These are phyloP conservation scores for Rynchops niger DNA, from an alignment of 2,113 vertebrate species.

Conservation along the genomic window DNA sequence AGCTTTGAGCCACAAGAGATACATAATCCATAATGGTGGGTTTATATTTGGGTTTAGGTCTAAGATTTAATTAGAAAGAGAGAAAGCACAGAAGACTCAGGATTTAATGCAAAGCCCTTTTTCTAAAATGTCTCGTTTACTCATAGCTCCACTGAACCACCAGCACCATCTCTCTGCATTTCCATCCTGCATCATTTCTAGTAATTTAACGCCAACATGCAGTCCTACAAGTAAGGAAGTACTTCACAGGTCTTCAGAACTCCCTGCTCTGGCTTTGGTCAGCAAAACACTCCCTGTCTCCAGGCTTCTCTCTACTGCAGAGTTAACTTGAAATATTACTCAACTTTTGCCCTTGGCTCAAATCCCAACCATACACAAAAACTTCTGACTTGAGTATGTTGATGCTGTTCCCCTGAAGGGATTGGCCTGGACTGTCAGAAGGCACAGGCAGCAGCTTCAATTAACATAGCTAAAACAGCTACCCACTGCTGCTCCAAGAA, in stretches of 20 bases:
- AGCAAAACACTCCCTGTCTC: conserved; percentile 36
- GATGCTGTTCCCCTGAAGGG: conserved; percentile 1
- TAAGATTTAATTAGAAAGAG: not conserved
- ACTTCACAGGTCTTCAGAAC: conserved; percentile 6
- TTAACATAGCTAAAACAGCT: not conserved
- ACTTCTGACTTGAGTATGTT: conserved; percentile 21
- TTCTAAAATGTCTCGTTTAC: not conserved
- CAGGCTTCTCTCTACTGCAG: not conserved
- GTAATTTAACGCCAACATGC: not conserved
- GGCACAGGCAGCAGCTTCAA: not conserved
- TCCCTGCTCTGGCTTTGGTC: conserved; percentile 52
- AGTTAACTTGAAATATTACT: conserved; percentile 44
- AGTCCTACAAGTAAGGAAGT: conserved; percentile 19
- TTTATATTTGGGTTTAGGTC: not conserved
- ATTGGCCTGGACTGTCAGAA: not conserved
- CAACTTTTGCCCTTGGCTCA: conserved; percentile 43
- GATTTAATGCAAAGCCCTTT: not conserved
- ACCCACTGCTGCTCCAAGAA: not conserved
- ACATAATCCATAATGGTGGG: not conserved
- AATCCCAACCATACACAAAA: conserved; percentile 50
- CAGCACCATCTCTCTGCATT: not conserved
- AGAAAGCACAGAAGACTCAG: not conserved
- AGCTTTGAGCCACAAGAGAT: not conserved
- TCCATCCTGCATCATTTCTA: not conserved
- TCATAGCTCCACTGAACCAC: not conserved